These are phyloP conservation scores for Xestia rhomboidea DNA, from an alignment of 2,888 invertebrate species.

Conservation along the genomic window DNA sequence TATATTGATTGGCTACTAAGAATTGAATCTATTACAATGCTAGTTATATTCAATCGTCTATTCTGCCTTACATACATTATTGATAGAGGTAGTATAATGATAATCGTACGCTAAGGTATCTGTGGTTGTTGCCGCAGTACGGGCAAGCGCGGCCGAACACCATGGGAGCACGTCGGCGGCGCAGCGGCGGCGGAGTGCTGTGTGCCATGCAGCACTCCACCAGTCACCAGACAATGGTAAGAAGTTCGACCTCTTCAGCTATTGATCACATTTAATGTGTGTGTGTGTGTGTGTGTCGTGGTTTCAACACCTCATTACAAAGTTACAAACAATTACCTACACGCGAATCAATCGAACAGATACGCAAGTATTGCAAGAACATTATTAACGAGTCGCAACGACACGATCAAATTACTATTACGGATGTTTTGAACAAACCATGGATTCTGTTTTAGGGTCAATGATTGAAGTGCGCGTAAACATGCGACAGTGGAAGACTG, in stretches of 20 bases:
- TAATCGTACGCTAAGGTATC: neutral
- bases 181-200: neutral
- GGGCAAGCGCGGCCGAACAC: neutral
- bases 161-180: neutral
- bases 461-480: constrained; percentile 18
- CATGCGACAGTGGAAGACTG: neutral
- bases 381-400: constrained; percentile 20
- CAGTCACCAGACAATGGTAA: neutral
- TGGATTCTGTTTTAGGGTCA: constrained; percentile 28
- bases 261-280: neutral
- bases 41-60: constrained; percentile 29
- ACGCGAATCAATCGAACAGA: constrained; percentile 26
- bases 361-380: constrained; percentile 29
- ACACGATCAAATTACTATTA: constrained; percentile 20
- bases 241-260: neutral
- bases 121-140: neutral
- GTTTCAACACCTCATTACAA: constrained; percentile 16
- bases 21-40: constrained; percentile 13
- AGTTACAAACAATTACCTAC: constrained; percentile 11
- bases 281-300: neutral
- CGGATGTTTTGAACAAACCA: constrained; percentile 12
- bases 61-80: constrained; percentile 22
- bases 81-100: neutral
- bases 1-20: constrained; percentile 11
- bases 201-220: neutral